phyloP scores from a whole-genome alignment of 2,888 invertebrate species.

The Operophtera brumata region DNA sequence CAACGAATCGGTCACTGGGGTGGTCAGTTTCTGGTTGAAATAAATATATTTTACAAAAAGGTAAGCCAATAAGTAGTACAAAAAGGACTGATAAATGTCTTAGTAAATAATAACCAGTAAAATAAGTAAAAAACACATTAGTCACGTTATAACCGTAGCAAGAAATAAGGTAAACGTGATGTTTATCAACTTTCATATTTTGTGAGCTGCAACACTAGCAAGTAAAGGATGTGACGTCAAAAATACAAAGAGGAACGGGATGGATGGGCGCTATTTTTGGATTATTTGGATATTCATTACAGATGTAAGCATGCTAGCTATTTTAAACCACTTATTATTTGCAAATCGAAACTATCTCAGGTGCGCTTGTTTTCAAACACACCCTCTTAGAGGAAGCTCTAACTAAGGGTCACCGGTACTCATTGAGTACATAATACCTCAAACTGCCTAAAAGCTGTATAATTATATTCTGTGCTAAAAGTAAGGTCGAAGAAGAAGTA shows the following conservation, averaged over 20 bases:
- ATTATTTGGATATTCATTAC: slow-evolving; percentile 61
- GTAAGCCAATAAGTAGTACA: not conserved
- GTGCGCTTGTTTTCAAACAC: not conserved
- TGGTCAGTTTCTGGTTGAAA: not conserved
- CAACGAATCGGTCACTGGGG: not conserved
- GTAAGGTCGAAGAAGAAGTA: too few relatives aligned
- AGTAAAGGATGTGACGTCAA: slow-evolving; percentile 60
- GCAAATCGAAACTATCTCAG: slow-evolving; percentile 70
- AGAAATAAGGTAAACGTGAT: not conserved
- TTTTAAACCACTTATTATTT: slow-evolving; percentile 67
- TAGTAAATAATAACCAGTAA: too few relatives aligned
- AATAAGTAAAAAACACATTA: too few relatives aligned
- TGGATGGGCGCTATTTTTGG: slow-evolving; percentile 76
- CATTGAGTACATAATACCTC: too few relatives aligned
- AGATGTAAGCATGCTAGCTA: slow-evolving; percentile 62
- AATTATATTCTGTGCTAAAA: too few relatives aligned
- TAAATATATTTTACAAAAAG: not conserved
- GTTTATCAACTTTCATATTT: not conserved
- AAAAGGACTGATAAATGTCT: too few relatives aligned
- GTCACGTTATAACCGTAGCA: not conserved
- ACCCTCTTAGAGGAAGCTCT: too few relatives aligned
- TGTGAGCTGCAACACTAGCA: not conserved
- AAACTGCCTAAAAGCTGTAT: too few relatives aligned
- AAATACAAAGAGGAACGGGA: slow-evolving; percentile 33
- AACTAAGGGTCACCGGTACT: too few relatives aligned